Base-by-base conservation (phyloP, 2,797 vertebrate species). In the Chromis chromis region DNA sequence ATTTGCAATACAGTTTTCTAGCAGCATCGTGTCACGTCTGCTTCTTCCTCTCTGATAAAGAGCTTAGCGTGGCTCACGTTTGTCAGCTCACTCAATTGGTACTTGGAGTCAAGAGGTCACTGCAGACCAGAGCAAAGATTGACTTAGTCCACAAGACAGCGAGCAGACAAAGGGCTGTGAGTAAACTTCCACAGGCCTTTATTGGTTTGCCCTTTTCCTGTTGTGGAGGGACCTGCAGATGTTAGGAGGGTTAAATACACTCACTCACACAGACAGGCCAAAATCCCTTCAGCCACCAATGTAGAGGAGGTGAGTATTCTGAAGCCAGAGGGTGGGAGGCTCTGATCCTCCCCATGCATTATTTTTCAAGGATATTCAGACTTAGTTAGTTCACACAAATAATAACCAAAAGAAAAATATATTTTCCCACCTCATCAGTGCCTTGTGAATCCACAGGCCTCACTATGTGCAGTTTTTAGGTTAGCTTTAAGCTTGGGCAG, bases 31-130 rank as follows among this genome's bases (percentile, higher is more conserved):
- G n/a, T 52, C 33, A 52, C 33, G 33, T 36, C 33, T 36, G 33
- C 33, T 36, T 36, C 33, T 12, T 11, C 33, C 33, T 36, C 33
- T 36, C 33, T 36, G 33, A 36, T 12, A 3, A 36, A 36, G 33
- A 36, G 33, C 9, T 36, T 36, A 3, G 10, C 33, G 33, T 36
- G 33, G 33, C 33, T 36, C 33, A 11, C 39, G 39, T 78, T 49
- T 7, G n/a, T 31, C 57, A 58, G 65, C 68, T 81, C 74, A 46
- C 66, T 86, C 72, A 67, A 67, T 74, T 82, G 83, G 80, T 72
- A 76, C 68, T 69, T 62, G 61, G 86, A 90, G 93, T 94, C 90
- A 93, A 92, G 90, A 91, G 93, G 93, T 94, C 91, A 91, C 56
- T 16, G 78, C 70, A 86, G 85, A 84, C 70, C 77, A 91, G 86